These are phyloP conservation scores for Halcyon badia DNA, from an alignment of 2,797 vertebrate species.

Conservation along the genomic window DNA sequence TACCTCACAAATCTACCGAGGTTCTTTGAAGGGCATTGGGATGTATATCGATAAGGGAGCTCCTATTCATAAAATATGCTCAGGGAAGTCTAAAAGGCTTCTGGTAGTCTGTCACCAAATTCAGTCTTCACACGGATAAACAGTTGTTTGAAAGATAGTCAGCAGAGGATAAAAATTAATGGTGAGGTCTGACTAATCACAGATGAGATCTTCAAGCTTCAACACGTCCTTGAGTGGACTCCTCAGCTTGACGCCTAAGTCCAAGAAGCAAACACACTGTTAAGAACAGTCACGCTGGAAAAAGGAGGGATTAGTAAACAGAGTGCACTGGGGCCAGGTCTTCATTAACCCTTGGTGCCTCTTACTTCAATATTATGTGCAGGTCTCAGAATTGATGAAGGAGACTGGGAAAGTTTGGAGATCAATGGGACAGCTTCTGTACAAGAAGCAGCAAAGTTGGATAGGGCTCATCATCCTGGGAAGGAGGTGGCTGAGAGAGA, in stretches of 20 bases:
- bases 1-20: neutral
- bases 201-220: neutral
- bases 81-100: neutral
- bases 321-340: neutral
- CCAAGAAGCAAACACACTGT: neutral
- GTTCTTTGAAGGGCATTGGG: neutral
- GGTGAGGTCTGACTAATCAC: neutral
- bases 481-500: neutral
- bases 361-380: neutral
- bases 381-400: neutral
- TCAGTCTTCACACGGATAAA: neutral
- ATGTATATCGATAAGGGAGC: neutral
- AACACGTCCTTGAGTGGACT: neutral
- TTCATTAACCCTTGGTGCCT: neutral
- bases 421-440: neutral
- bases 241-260: neutral
- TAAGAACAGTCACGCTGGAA: neutral
- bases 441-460: neutral
- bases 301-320: neutral
- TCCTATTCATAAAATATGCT: neutral
- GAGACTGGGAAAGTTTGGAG: neutral
- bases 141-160: neutral
- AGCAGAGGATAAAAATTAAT: neutral
- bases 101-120: neutral
- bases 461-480: neutral